These are phyloP conservation scores for Neuroterus valhalla DNA, from an alignment of 1,140 invertebrate species.

Conservation along the genomic window DNA sequence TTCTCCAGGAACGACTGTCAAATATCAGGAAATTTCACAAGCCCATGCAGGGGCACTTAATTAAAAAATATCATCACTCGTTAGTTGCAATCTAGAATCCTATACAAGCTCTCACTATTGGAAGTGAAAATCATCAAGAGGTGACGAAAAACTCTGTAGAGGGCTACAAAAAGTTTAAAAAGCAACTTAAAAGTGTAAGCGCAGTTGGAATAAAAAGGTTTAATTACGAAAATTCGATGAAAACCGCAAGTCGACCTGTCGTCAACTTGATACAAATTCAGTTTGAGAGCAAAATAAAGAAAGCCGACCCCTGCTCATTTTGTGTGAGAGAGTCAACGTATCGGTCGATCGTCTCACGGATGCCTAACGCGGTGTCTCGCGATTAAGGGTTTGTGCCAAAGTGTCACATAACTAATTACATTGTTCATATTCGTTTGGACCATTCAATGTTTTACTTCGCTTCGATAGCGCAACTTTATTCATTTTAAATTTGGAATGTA, in stretches of 20 bases:
- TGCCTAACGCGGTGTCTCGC: constrained; percentile 24
- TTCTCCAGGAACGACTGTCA: too few relatives aligned
- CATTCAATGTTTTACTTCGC: too few relatives aligned
- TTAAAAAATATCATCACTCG: constrained; percentile 20
- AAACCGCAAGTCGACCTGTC: constrained; percentile 8
- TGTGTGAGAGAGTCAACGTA: constrained; percentile 6
- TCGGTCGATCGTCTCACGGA: constrained; percentile 41
- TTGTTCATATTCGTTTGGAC: too few relatives aligned
- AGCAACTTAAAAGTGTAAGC: background rate
- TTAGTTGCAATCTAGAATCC: background rate
- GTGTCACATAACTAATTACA: too few relatives aligned
- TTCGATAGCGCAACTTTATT: too few relatives aligned
- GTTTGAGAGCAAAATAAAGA: constrained; percentile 25
- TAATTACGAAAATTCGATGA: constrained; percentile 40
- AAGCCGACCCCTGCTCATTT: constrained; percentile 20
- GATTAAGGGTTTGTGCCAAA: too few relatives aligned
- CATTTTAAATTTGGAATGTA: too few relatives aligned
- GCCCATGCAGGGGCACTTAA: too few relatives aligned
- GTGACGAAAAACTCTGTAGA: background rate
- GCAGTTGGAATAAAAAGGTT: background rate
- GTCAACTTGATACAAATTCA: background rate
- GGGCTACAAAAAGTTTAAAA: background rate
- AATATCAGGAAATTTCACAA: too few relatives aligned
- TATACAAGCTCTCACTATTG: background rate
- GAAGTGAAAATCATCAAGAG: too few relatives aligned